Base-by-base conservation (phyloP, 2,797 vertebrate species). In the Chelidonichthys spinosus region DNA sequence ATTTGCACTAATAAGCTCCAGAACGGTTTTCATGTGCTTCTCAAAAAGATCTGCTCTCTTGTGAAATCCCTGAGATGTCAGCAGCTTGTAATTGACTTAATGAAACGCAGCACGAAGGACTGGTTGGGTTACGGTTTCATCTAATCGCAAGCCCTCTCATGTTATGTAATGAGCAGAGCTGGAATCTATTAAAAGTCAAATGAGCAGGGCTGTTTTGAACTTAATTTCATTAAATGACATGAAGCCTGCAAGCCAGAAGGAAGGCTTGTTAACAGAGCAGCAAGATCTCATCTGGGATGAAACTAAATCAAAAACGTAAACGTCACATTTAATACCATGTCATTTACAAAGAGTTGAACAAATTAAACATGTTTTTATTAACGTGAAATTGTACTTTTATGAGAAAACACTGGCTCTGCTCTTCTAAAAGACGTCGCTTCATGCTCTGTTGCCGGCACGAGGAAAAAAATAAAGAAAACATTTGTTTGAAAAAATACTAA, bases 111-210 rank as follows among this genome's bases (percentile, higher is more conserved):
- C 49, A 47, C 50, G 59, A 63, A 56, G 55, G 50, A 65, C 65
- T 15, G 42, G 11, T 49, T 49, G 5, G 5, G 52, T 40, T 55
- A 7, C 39, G 17, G 63, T 46, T 72, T 76, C 47, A 46, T 76
- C 68, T 75, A 25, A 78, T 74, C 70, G 49, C 10, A 8, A 15
- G 18, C 42, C 15, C 37, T 58, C 64, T 73, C 5, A 17, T 63
- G 62, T 50, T 74, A 40, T 52, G 65, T 11, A 77, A 71, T 61
- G 6, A 33, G 11, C 62, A 2, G 76, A 66, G 73, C 75, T 85
- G 75, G 64, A 69, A 81, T 77, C 70, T 42, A 70, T 87, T 69
- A 76, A 40, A 53, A 66, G 67, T 52, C 66, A 54, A 69, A 76
- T 6, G 46, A 69, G 72, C 6, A 14, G 14, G 63, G 76, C 11